Evolutionary conservation across 2,888 invertebrate species (phyloP).

Genomic region (Chloroclysta siterata): DNA sequence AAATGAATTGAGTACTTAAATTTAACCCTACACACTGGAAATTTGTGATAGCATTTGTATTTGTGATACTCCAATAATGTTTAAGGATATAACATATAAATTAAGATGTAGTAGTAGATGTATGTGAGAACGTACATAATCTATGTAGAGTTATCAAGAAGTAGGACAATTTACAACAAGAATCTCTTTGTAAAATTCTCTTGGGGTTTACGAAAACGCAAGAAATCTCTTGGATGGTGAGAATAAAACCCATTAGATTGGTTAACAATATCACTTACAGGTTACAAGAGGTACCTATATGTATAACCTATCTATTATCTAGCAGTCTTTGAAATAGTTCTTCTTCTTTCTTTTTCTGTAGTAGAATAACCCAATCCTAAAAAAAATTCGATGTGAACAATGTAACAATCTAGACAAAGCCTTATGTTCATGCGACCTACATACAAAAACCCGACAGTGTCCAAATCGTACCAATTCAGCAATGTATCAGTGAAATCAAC

Average conservation of each 20-base stretch:
- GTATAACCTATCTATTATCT: no score
- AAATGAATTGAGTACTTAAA: no score
- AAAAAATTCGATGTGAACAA: background rate
- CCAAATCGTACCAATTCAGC: background rate
- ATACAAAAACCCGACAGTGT: background rate
- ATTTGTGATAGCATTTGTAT: no score
- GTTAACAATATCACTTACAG: background rate
- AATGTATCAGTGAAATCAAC: background rate
- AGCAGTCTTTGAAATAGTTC: background rate
- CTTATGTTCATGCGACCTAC: constrained; percentile 5
- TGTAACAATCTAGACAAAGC: constrained; percentile 11
- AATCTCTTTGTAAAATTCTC: no score
- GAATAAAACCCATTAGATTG: background rate
- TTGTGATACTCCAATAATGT: no score
- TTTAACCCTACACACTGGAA: no score
- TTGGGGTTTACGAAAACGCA: no score
- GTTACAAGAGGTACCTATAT: background rate
- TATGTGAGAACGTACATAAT: no score
- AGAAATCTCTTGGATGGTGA: background rate
- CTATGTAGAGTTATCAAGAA: background rate
- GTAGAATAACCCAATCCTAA: background rate
- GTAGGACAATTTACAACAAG: background rate
- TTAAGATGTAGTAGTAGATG: no score
- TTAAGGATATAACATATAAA: no score
- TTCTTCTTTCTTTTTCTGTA: background rate